Base-by-base conservation (phyloP, 2,888 invertebrate species). In the Volucella inflata region DNA sequence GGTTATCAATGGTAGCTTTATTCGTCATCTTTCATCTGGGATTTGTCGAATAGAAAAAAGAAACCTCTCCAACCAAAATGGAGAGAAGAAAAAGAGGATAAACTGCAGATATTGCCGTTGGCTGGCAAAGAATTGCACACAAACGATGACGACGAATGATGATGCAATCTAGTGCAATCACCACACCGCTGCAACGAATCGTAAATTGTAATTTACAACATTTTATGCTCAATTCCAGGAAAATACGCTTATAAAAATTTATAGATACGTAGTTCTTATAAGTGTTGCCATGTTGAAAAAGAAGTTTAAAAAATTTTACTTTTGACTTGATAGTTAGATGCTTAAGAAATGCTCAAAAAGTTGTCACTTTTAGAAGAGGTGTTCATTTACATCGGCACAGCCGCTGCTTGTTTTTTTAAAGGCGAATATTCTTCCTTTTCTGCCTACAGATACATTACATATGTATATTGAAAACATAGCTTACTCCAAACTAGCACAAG, bases 121-220 rank as follows among this genome's bases (percentile, higher is more conserved):
- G 30, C 42, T n/a, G 1, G 30, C 6, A 30, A 6, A 30, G 30
- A 30, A 30, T 14, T 57, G 70, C 40, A 51, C 21, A 68, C 57
- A 70, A 64, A 57, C 57, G 44, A 70, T 38, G 76, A 21, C 71
- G 79, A 75, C 50, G n/a, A 30, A 30, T 30, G 75, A 79, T 84
- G 74, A 78, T 83, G 83, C 74, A 78, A 78, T 74, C 55, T 68
- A 51, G 44, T 17, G 44, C 64, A 40, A 57, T 46, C 68, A 78
- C 75, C 75, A 84, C 30, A 62, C 79, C 70, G 8, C 51, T 48
- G 64, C 59, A 51, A 16, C 44, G 79, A 70, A 71, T 79, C 70
- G 79, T 79, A 84, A 84, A 79, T 79, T 79, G 79, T 71, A 71
- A 79, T 75, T 84, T 84, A 68, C 79, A 78, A 65, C 65, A 55